Evolutionary conservation across 2,888 invertebrate species (phyloP).

Genomic region (Adineta ricciae): DNA sequence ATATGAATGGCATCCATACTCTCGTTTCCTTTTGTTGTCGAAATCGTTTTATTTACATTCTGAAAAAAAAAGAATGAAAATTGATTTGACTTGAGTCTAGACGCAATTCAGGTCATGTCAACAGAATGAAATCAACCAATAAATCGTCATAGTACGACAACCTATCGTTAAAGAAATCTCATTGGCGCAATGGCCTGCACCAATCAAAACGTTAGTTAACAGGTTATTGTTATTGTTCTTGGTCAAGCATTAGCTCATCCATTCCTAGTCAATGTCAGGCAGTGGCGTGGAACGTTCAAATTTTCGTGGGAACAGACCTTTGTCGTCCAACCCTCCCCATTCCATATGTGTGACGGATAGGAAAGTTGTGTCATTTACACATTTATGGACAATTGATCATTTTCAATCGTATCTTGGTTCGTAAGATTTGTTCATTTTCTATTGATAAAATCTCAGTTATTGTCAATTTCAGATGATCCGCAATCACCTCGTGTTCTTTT

Average conservation of each 20-base stretch:
- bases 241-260: not conserved
- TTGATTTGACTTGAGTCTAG: not conserved
- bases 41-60: not conserved
- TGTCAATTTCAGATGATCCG: not conserved
- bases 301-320: not conserved
- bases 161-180: not conserved
- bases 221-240: not conserved
- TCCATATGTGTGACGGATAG: slow-evolving; percentile 6
- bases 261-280: slow-evolving; percentile 1
- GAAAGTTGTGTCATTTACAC: not conserved
- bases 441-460: not conserved
- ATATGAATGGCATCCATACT: slow-evolving; percentile 12
- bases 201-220: not conserved
- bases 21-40: not conserved
- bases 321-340: not conserved
- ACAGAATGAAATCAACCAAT: not conserved
- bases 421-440: not conserved
- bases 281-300: slow-evolving; percentile 3
- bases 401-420: not conserved
- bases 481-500: slow-evolving; percentile 20
- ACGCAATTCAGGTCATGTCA: not conserved
- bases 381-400: slow-evolving; percentile 19
- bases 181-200: not conserved
- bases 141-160: not conserved
- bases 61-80: not conserved